A percentile compares a stretch with the other conserved stretches of the same genome.
Evolutionary conservation across 2,888 invertebrate genomes (phyloP).

Genomic region (Netelia fuscicornis): DNA sequence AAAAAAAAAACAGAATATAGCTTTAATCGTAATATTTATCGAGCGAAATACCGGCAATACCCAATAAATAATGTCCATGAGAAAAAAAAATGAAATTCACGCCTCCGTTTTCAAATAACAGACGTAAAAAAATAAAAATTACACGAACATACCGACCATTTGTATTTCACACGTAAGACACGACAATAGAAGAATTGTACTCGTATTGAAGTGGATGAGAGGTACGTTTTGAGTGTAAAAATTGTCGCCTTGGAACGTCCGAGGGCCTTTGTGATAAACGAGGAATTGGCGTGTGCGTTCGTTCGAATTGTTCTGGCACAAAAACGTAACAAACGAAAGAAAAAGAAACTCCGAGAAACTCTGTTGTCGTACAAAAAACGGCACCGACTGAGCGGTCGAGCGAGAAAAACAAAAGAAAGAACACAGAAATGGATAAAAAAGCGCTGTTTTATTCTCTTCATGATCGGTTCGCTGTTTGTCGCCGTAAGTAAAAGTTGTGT

Average conservation of each 20-base stretch:
- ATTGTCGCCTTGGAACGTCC: conserved; percentile 1
- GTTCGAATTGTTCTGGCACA: conserved; percentile 56
- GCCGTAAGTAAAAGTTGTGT: conserved; percentile 18
- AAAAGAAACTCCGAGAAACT: conserved; percentile 26
- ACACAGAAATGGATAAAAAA: not conserved
- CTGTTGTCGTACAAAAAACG: conserved; percentile 53
- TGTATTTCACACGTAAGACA: conserved; percentile 56
- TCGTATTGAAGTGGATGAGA: not conserved
- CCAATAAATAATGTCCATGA: conserved; percentile 67
- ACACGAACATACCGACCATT: conserved; percentile 45
- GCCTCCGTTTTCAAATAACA: conserved; percentile 57
- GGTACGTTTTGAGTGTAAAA: conserved; percentile 6
- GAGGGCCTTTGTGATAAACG: conserved; percentile 57
- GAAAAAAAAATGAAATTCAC: conserved; percentile 39
- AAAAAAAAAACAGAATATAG: conserved; percentile 50
- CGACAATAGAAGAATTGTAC: conserved; percentile 9
- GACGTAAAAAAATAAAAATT: conserved; percentile 15
- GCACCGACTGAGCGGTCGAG: conserved; percentile 28
- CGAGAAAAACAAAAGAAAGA: conserved; percentile 19
- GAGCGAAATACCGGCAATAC: conserved; percentile 68
- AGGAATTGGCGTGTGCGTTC: conserved; percentile 51
- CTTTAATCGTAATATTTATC: conserved; percentile 77
- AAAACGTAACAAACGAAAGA: conserved; percentile 18
- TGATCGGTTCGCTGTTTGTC: conserved; percentile 43
- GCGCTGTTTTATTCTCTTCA: conserved; percentile 19